phyloP scores from a whole-genome alignment of 2,888 invertebrate species.

The Drosophila mulleri region DNA sequence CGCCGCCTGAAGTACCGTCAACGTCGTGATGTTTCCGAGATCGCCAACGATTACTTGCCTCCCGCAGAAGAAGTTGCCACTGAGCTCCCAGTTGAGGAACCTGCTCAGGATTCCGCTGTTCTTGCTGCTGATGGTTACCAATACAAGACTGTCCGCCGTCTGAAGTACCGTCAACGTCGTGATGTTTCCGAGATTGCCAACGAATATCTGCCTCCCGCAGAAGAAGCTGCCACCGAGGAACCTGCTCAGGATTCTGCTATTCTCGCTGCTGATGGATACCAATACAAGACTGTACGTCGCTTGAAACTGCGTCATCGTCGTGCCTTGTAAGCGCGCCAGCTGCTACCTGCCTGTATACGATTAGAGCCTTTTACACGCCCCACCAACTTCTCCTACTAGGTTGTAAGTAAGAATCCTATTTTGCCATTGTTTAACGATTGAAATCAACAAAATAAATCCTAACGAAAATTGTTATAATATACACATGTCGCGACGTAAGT shows the following conservation, averaged over 20 bases:
- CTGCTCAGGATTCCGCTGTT: conserved; percentile 43
- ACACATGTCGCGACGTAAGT: conserved; percentile 41
- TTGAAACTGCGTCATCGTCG: conserved; percentile 76
- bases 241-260: conserved; percentile 48
- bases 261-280: conserved; percentile 56
- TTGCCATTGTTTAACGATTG: conserved; percentile 77
- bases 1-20: too few species aligned
- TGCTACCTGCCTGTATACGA: conserved; percentile 61
- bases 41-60: conserved; percentile 68
- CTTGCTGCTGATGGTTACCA: conserved; percentile 56
- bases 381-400: conserved; percentile 62
- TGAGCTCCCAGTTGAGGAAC: conserved; percentile 5
- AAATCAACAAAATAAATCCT: conserved; percentile 78
- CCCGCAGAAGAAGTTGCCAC: conserved; percentile 37
- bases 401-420: conserved; percentile 61
- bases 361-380: conserved; percentile 52
- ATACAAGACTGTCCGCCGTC: conserved; percentile 54
- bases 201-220: conserved; percentile 44
- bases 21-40: conserved; percentile 76
- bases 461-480: conserved; percentile 71
- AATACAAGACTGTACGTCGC: conserved; percentile 68
- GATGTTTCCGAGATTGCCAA: conserved; percentile 43
- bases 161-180: conserved; percentile 39
- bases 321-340: conserved; percentile 58
- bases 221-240: conserved; percentile 35